A percentile compares a stretch with the other conserved stretches of the same genome.
These are phyloP conservation scores for Eurytoma californica DNA, from an alignment of 2,888 invertebrate genomes.

Conservation along the genomic window DNA sequence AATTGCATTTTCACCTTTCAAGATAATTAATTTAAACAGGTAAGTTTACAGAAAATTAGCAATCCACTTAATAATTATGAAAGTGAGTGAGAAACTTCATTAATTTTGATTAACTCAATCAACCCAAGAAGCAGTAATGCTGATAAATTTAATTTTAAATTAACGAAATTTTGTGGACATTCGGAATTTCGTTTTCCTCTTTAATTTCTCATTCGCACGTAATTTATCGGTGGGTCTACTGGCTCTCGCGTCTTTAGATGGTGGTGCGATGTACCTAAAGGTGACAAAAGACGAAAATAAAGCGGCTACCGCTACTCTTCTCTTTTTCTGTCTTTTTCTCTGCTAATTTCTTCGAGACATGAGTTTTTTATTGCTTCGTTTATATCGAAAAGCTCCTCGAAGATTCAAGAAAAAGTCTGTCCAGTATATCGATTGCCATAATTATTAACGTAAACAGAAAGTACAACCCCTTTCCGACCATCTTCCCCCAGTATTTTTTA, in stretches of 20 bases:
- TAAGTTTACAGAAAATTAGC: too few relatives aligned
- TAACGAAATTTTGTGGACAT: constrained; percentile 3
- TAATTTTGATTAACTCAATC: too few relatives aligned
- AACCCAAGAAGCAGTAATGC: too few relatives aligned
- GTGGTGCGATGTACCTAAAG: constrained; percentile 24
- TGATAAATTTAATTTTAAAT: too few relatives aligned
- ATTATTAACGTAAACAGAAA: constrained; percentile 1
- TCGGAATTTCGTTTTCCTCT: constrained; percentile 24
- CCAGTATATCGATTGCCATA: neutral
- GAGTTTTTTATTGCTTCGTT: constrained; percentile 24
- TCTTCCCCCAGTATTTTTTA: neutral
- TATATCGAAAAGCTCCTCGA: neutral
- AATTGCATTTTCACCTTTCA: too few relatives aligned
- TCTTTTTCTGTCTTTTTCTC: constrained; percentile 8
- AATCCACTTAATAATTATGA: too few relatives aligned
- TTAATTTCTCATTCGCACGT: constrained; percentile 7
- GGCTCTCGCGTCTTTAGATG: neutral
- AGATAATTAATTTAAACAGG: too few relatives aligned
- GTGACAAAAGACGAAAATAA: constrained; percentile 1
- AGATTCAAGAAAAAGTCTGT: neutral
- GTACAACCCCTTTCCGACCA: neutral
- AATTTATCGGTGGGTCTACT: neutral
- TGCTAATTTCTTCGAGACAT: neutral
- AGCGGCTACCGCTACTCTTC: neutral
- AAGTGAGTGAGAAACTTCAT: too few relatives aligned